These are phyloP conservation scores for Drosophila neonasuta DNA, from an alignment of 2,888 invertebrate species.

Conservation along the genomic window DNA sequence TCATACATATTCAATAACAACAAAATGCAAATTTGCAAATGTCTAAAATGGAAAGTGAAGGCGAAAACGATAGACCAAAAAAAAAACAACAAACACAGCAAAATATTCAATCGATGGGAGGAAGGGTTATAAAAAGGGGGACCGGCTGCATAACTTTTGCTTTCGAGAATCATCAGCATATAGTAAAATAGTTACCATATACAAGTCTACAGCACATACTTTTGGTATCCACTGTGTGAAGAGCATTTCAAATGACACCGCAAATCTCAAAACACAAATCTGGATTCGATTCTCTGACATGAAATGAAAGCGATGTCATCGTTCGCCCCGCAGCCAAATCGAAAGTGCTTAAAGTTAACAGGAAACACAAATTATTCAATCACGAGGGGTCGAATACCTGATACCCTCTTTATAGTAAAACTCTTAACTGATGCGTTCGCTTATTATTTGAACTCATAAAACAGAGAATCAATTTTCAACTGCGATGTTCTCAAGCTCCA, in stretches of 20 bases:
- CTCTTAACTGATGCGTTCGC: not conserved
- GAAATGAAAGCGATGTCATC: slow-evolving; percentile 22
- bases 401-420: not conserved
- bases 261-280: slow-evolving; percentile 8
- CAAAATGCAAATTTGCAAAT: slow-evolving; percentile 73
- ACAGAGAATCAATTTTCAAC: not conserved
- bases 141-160: slow-evolving; percentile 50
- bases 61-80: slow-evolving; percentile 58
- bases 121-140: not conserved
- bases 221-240: slow-evolving; percentile 2
- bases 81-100: slow-evolving; percentile 16
- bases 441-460: not conserved
- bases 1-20: slow-evolving; percentile 75
- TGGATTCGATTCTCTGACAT: slow-evolving; percentile 2
- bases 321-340: slow-evolving; percentile 5
- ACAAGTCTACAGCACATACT: not conserved
- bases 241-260: slow-evolving; percentile 27
- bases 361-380: not conserved
- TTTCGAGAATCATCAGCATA: slow-evolving; percentile 61
- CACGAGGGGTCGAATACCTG: too few species aligned
- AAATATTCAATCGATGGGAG: slow-evolving; percentile 11
- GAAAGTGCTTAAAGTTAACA: slow-evolving; percentile 14
- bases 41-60: slow-evolving; percentile 75
- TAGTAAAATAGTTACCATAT: slow-evolving; percentile 7
- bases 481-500: not conserved